Conservation (phyloP, 2,797 vertebrate genomes). For the Setipinna tenuifilis region DNA sequence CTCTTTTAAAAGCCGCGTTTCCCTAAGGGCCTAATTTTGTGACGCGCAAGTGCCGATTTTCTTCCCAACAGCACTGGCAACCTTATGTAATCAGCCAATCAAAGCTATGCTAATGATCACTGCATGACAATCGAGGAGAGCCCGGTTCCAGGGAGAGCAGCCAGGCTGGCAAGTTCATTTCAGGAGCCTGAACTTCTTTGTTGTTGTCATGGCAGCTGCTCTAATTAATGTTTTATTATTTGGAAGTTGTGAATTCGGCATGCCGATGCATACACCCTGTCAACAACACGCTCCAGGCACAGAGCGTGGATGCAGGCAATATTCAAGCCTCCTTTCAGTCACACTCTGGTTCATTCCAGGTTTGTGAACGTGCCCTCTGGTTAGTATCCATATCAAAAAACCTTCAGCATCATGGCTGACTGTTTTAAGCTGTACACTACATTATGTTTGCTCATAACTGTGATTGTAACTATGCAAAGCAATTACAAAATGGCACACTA, state of each 20-base stretch:
- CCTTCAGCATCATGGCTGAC: no score
- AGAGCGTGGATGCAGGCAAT: neutral
- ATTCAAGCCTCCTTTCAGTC: neutral
- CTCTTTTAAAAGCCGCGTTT: slow-evolving; percentile 4
- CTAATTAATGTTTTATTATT: slow-evolving; percentile 10
- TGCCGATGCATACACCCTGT: neutral
- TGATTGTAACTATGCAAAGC: neutral
- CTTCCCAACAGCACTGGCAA: neutral
- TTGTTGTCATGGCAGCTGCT: slow-evolving; percentile 10
- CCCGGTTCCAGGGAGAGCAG: neutral
- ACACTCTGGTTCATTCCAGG: neutral
- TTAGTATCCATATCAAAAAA: neutral
- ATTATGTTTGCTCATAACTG: neutral
- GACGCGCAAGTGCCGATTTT: slow-evolving; percentile 27
- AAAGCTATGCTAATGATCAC: slow-evolving; percentile 38
- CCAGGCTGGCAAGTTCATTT: slow-evolving; percentile 14
- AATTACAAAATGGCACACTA: neutral
- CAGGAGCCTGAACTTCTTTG: neutral
- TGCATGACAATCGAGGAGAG: neutral
- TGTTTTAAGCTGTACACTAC: no score
- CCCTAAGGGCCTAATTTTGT: slow-evolving; percentile 23
- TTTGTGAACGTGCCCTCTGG: neutral
- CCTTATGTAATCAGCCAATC: slow-evolving; percentile 35
- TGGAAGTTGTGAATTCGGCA: neutral
- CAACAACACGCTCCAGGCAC: neutral